Base-by-base conservation (phyloP, 2,797 vertebrate species). In the Hipposideros larvatus region DNA sequence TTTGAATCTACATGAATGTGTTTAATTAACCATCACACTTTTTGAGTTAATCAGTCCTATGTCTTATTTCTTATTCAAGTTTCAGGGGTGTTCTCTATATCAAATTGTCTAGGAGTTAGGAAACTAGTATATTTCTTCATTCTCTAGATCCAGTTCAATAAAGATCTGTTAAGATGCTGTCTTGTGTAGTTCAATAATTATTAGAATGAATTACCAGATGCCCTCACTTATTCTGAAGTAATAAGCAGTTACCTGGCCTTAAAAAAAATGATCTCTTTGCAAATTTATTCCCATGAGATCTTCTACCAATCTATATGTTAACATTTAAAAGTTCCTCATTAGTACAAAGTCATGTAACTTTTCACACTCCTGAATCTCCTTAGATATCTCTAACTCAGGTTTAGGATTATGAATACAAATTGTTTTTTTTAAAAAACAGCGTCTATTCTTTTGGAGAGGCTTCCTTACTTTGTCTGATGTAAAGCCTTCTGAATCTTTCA, bases 251-350 rank as follows among this genome's bases (percentile, higher is more conserved):
- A 79, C 57, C 34, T 43, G 14, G 16, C 16, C n/a, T 95, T 61
- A 48, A 70, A 90, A 87, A 59, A 34, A 51, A 51, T 14, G 14
- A 68, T 34, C 28, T 53, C 26, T 51, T 95, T 87, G 43, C 22
- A 85, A 87, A 48, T 82, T 34, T 87, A 34, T 4, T 91, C 34
- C 75, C 41, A 51, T 16, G 70, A 96, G 84, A 68, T 34, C 4
- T 43, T 86, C 16, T 11, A 55, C 82, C 86, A 96, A 79, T 83
- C 59, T 94, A 43, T 90, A 78, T 75, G 73, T 43, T 94, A 95
- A 96, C 97, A 96, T 83, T 95, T 85, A 86, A 95, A 48, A 90
- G 43, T 63, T 94, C 37, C 11, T 88, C 63, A 86, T 94, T 86
- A 85, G 63, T 59, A 59, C 11, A 59, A 82, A 92, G 68, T 87